Evolutionary conservation across 1,140 invertebrate species (phyloP).

Genomic region (Fragariocoptes setiger): DNA sequence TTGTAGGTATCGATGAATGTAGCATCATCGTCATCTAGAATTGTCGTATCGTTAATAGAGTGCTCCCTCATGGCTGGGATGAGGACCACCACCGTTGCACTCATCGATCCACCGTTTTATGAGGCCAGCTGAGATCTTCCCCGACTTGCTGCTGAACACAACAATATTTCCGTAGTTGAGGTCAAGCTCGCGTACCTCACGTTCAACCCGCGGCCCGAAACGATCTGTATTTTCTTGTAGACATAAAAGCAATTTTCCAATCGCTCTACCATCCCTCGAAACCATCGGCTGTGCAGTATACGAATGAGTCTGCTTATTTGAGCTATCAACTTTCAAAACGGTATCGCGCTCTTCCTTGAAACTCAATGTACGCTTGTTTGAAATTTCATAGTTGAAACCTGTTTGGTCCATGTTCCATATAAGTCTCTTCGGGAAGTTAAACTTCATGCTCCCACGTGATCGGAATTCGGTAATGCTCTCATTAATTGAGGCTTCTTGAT

Average conservation of each 20-base stretch:
- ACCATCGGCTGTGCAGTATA: neutral
- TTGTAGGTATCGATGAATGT: neutral
- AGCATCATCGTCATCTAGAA: neutral
- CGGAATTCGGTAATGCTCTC: too few relatives aligned
- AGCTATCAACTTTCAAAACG: neutral
- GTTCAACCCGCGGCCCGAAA: neutral
- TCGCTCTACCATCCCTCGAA: neutral
- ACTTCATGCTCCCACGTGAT: too few relatives aligned
- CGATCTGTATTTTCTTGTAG: neutral
- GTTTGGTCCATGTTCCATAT: neutral
- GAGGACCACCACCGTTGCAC: too few relatives aligned
- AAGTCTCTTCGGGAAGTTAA: neutral
- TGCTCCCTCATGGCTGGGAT: too few relatives aligned
- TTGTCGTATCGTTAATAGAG: too few relatives aligned
- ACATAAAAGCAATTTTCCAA: neutral
- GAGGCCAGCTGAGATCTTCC: neutral
- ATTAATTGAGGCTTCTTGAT: neutral
- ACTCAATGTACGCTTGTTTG: neutral
- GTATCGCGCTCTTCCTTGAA: neutral
- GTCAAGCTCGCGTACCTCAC: neutral
- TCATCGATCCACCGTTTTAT: neutral
- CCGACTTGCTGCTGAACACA: neutral
- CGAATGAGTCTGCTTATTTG: neutral
- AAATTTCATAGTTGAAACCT: neutral
- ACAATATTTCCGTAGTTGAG: neutral